A percentile compares a stretch with the other conserved stretches of the same genome.
Conservation (phyloP, 2,113 vertebrate species). For the Malurus alboscapulatus region DNA sequence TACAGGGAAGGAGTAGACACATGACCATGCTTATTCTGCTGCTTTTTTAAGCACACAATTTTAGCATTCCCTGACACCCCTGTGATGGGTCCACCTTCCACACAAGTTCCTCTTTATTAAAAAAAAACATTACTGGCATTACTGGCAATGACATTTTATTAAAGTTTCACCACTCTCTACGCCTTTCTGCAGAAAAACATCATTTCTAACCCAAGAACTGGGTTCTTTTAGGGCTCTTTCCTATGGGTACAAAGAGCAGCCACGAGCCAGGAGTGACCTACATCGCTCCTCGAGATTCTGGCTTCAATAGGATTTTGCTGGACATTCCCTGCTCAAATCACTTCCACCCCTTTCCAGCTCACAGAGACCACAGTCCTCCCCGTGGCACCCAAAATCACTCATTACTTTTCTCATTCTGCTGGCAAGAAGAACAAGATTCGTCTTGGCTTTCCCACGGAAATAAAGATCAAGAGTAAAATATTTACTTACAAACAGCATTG, state of each 20-base stretch:
- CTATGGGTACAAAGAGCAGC: neutral
- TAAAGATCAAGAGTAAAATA: slow-evolving; percentile 46
- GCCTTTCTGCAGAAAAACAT: neutral
- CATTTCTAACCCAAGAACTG: neutral
- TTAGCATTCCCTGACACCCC: neutral
- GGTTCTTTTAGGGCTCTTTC: neutral
- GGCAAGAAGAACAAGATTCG: neutral
- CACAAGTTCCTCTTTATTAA: neutral
- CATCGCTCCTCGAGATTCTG: neutral
- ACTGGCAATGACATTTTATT: neutral
- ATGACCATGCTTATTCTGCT: neutral
- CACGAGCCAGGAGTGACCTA: neutral
- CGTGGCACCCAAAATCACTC: neutral
- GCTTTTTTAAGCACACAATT: neutral
- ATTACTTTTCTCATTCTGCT: neutral
- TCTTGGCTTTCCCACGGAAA: slow-evolving; percentile 17
- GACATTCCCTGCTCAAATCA: neutral
- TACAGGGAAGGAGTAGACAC: neutral
- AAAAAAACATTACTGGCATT: too few relatives aligned
- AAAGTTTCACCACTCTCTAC: neutral
- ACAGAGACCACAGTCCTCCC: neutral
- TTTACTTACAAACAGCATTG: neutral
- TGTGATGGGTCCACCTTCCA: neutral
- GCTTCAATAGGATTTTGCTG: neutral
- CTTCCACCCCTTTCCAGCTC: neutral